Evolutionary conservation across 2,797 vertebrate genomes (phyloP), one percentile per base, ranked within the genome.

Genomic region (Phoebastria nigripes): DNA sequence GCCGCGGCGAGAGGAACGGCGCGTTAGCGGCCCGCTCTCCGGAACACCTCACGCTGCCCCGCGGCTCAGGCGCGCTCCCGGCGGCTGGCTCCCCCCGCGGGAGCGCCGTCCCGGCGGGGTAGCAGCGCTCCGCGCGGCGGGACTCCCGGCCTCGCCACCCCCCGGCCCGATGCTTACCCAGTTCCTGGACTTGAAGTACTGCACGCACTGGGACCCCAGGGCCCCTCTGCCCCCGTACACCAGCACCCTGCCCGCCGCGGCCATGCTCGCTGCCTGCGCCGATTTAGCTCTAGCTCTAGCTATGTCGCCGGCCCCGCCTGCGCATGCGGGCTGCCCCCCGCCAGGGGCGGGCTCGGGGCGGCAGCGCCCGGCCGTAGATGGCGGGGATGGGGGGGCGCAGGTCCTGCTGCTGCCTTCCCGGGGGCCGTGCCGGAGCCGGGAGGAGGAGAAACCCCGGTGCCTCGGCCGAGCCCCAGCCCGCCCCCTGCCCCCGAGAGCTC

Each of bases 181-280:
- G 96, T 98, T 97, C 95, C 98, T 98, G 41, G 99, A 97, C 87
- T 97, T 98, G 93, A 99, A 99, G 84, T 98, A 97, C 14, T 97
- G 98, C 84, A 99, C 99, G 76, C 99, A 99, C 25, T 97, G 98
- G 2, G 99, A 98, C 51, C 99, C 99, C 95, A 99, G 97, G 2
- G 99, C 99, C 8, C 99, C 99, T 74, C 93, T 97, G 11, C 99
- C 99, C 6, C 99, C 99, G 54, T 99, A 99, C 35, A 99, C 98
- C 82, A 99, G 97, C 47, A 98, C 99, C 89, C 98, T 97, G 83
- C 97, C 97, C 2, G 95, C 97, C 2, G 7, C 28, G 4, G 61
- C 62, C 62, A 44, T 89, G 5, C 18, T 2, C 24, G 1, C 49
- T 5, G 4, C 4, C 44, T 1, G 22, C 26, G 12, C 14, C 0